These are phyloP conservation scores for Scrobipalpa costella DNA, from an alignment of 2,888 invertebrate species.

Conservation along the genomic window DNA sequence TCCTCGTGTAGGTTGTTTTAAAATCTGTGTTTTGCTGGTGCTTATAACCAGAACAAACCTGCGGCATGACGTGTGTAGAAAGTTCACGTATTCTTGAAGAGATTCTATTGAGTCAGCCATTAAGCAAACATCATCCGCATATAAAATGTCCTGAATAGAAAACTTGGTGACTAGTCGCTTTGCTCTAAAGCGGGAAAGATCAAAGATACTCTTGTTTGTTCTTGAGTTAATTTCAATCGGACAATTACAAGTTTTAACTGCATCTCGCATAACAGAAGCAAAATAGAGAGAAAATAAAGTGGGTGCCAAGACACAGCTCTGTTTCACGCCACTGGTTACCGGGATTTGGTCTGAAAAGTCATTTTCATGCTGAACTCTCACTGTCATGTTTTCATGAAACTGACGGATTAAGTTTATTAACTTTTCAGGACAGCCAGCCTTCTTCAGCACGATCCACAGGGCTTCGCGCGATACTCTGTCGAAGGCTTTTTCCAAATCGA, in stretches of 20 bases:
- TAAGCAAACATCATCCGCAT: conserved; percentile 5
- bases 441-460: too few relatives aligned
- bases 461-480: too few relatives aligned
- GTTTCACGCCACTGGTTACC: conserved; percentile 14
- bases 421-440: too few relatives aligned
- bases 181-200: conserved; percentile 4
- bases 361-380: conserved; percentile 28
- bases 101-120: conserved; percentile 4
- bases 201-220: conserved; percentile 1
- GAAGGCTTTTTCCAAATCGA: too few relatives aligned
- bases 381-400: too few relatives aligned
- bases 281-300: conserved; percentile 4
- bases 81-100: background rate
- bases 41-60: conserved; percentile 22
- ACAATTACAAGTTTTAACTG: background rate
- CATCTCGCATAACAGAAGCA: background rate
- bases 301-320: conserved; percentile 14
- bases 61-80: background rate
- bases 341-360: conserved; percentile 22
- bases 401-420: too few relatives aligned
- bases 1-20: too few relatives aligned
- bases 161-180: background rate
- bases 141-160: background rate
- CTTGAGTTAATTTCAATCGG: background rate
- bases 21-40: conserved; percentile 19